phyloP scores from a whole-genome alignment of 2,888 invertebrate genomes.

The Coecobrya sp. region DNA sequence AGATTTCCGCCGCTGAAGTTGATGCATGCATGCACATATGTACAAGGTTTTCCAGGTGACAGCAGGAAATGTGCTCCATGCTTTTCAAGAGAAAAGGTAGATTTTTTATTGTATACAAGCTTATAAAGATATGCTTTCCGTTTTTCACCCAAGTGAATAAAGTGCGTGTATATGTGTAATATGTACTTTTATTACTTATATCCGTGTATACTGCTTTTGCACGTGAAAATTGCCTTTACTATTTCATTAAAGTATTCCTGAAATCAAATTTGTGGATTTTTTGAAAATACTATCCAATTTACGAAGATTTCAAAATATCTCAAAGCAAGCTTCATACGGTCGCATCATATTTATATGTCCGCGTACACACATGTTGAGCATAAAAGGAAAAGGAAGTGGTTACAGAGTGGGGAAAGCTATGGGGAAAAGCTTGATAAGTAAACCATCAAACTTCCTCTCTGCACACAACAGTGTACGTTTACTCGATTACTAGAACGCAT shows the following conservation, averaged over 20 bases:
- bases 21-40: slow-evolving; percentile 58
- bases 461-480: too few relatives aligned
- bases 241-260: slow-evolving; percentile 51
- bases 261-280: slow-evolving; percentile 38
- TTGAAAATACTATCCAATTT: slow-evolving; percentile 37
- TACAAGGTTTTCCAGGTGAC: slow-evolving; percentile 45
- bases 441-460: too few relatives aligned
- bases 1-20: slow-evolving; percentile 44
- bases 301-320: not conserved
- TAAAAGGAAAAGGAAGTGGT: not conserved
- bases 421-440: not conserved
- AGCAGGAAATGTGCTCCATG: slow-evolving; percentile 37
- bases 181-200: not conserved
- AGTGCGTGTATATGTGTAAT: not conserved
- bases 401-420: not conserved
- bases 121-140: too few relatives aligned
- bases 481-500: not conserved
- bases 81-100: not conserved
- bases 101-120: not conserved
- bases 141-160: too few relatives aligned
- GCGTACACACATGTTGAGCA: not conserved
- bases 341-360: not conserved
- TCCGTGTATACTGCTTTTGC: not conserved
- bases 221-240: not conserved
- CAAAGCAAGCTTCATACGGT: not conserved